Base-by-base conservation (phyloP, 1,140 invertebrate species). In the Eumeta japonica region DNA sequence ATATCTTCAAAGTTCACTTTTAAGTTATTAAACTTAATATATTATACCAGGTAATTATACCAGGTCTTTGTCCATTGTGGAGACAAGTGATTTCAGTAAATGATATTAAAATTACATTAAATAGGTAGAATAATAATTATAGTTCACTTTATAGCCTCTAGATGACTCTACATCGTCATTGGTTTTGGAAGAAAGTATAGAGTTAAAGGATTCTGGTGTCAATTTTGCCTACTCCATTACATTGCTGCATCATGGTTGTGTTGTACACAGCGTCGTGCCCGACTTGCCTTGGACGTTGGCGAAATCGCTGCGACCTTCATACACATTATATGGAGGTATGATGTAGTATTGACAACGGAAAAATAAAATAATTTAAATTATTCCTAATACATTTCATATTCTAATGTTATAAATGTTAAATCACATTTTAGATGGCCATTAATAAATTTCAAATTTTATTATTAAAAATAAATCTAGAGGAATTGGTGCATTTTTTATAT, bases 141-240 rank as follows among this genome's bases (percentile, higher is more conserved):
- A n/a, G 37, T 12, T 18, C 10, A 2, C 31, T 31, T 52, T 79
- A 33, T 78, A 84, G 60, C 80, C 79, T 16, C 65, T 77, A 7
- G 79, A 82, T 37, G 79, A 79, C 20, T 73, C 79, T 0, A 70
- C 62, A 0, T 64, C 55, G n/a, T 73, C 65, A 2, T 32, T 66
- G 10, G 62, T 65, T 3, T 31, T 71, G 14, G 68, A 79, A 16
- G 74, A 80, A 38, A 65, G 68, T 37, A 70, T 73, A 10, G 77
- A 77, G 14, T 48, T 79, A 33, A 80, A 80, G 32, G 77, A 79
- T 16, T 81, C 83, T 13, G 83, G 81, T 10, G 87, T 92, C 2
- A 85, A 90, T 52, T 88, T 90, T 58, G 88, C 88, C 10, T 90
- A 90, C 59, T 89, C 88, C 1, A 83, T 90, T 9, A 90, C 88